Evolutionary conservation across 1,140 invertebrate genomes (phyloP).

Genomic region (Bombus sibiricus): DNA sequence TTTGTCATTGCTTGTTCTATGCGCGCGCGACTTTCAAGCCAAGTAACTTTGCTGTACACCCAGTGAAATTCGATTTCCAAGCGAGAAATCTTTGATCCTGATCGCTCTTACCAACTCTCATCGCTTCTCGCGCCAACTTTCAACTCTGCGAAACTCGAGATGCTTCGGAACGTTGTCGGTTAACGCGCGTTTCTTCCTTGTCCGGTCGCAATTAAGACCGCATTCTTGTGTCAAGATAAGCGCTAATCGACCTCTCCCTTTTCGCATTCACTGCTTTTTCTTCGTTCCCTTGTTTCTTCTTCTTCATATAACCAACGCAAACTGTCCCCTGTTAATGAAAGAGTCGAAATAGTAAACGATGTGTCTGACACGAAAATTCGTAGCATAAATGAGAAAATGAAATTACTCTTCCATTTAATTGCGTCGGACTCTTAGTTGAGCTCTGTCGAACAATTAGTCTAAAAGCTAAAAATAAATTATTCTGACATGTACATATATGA

Average conservation of each 20-base stretch:
- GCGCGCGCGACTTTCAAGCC: neutral
- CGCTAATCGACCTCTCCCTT: neutral
- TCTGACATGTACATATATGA: no score
- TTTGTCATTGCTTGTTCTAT: constrained; percentile 46
- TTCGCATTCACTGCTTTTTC: neutral
- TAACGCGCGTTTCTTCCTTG: no score
- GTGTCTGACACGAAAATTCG: no score
- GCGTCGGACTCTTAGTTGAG: no score
- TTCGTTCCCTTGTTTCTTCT: neutral
- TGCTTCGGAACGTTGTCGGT: no score
- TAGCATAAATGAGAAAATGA: no score
- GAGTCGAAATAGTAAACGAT: no score
- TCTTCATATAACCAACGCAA: no score
- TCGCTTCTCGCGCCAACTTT: neutral
- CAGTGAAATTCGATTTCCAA: constrained; percentile 6
- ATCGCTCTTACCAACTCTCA: neutral
- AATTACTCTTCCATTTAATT: no score
- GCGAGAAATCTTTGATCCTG: constrained; percentile 20
- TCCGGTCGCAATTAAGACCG: constrained; percentile 5
- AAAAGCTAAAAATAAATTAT: no score
- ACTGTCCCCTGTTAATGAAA: no score
- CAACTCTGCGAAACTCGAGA: neutral
- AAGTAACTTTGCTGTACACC: neutral
- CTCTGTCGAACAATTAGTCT: no score
- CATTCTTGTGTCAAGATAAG: neutral